Evolutionary conservation across 2,888 invertebrate species (phyloP).

Genomic region (Emmelina monodactyla): DNA sequence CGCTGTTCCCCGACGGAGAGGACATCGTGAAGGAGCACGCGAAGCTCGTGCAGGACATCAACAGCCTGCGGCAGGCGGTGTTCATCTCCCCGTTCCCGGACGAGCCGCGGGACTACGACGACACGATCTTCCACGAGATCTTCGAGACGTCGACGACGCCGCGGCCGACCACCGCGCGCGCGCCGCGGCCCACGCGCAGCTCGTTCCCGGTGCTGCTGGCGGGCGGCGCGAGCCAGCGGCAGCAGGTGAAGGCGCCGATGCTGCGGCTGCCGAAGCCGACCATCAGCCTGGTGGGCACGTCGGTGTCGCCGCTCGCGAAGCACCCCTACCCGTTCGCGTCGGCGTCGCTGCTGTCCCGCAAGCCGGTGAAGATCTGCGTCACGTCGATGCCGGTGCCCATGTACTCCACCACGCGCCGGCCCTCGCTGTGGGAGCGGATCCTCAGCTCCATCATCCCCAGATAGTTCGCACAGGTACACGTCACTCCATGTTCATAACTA

Average conservation of each 20-base stretch:
- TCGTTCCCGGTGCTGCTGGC: constrained; percentile 39
- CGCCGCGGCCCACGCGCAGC: constrained; percentile 20
- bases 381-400: constrained; percentile 27
- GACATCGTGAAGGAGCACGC: constrained; percentile 52
- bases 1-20: constrained; percentile 25
- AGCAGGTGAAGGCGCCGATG: constrained; percentile 29
- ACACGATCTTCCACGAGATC: constrained; percentile 46
- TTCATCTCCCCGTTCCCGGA: constrained; percentile 38
- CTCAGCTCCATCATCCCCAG: constrained; percentile 41
- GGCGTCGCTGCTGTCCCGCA: constrained; percentile 20
- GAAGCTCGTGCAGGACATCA: constrained; percentile 54
- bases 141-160: constrained; percentile 37
- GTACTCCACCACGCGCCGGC: constrained; percentile 29
- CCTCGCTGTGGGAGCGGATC: constrained; percentile 38
- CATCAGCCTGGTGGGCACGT: constrained; percentile 42
- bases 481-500: no score
- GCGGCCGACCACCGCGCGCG: constrained; percentile 17
- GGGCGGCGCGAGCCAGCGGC: constrained; percentile 41
- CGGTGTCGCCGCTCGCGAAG: constrained; percentile 35
- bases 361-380: constrained; percentile 43
- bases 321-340: constrained; percentile 52
- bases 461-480: no score
- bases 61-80: constrained; percentile 41
- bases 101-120: constrained; percentile 45
- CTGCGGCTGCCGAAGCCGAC: constrained; percentile 28